Evolutionary conservation across 2,797 vertebrate genomes (phyloP).

Genomic region (Sarcoramphus papa): DNA sequence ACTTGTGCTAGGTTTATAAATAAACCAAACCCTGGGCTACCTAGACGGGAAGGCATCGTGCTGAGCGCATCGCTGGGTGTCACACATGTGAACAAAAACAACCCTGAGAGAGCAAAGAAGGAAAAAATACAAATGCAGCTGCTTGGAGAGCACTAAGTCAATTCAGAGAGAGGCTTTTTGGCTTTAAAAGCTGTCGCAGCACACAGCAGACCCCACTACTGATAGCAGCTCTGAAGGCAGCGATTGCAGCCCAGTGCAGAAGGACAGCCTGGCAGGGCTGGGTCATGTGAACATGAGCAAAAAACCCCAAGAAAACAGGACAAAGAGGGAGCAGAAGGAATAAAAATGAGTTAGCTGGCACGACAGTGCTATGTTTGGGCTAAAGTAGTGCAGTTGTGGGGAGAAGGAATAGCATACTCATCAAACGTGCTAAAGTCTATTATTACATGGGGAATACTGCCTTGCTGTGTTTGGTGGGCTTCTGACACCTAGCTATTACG

Average conservation of each 20-base stretch:
- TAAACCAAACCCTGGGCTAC: background rate
- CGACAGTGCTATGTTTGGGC: background rate
- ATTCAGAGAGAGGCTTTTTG: background rate
- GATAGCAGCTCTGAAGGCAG: fast-evolving
- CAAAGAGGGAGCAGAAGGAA: background rate
- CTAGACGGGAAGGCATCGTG: background rate
- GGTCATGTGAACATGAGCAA: background rate
- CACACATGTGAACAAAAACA: background rate
- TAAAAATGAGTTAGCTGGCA: background rate
- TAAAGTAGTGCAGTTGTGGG: background rate
- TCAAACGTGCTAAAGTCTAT: background rate
- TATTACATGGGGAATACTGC: background rate
- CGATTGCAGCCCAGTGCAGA: fast-evolving
- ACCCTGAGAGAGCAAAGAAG: background rate
- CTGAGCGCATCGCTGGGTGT: background rate
- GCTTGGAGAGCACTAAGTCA: background rate
- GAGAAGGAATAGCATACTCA: background rate
- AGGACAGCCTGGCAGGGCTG: background rate
- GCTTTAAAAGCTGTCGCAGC: background rate
- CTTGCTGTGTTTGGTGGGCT: background rate
- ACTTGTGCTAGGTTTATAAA: background rate
- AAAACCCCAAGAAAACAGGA: background rate
- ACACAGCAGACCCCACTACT: background rate
- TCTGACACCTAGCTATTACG: background rate
- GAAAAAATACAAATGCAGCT: background rate